Evolutionary conservation across 2,888 invertebrate species (phyloP).

Genomic region (Baccha elongata): DNA sequence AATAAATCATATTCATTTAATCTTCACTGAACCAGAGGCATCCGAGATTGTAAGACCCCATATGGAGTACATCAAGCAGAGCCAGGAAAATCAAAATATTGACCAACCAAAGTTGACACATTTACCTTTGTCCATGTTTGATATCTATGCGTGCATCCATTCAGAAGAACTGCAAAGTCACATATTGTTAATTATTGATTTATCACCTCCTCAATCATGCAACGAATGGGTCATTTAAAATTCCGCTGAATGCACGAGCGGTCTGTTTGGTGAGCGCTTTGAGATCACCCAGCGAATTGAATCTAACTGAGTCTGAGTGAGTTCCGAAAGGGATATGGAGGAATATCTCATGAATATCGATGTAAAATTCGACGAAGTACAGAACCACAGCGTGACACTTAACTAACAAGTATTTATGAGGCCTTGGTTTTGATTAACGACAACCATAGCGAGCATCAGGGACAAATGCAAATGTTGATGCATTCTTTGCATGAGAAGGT

Average conservation of each 20-base stretch:
- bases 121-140: slow-evolving; percentile 35
- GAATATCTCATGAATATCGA: slow-evolving; percentile 52
- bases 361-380: slow-evolving; percentile 45
- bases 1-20: slow-evolving; percentile 47
- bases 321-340: slow-evolving; percentile 48
- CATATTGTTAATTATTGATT: slow-evolving; percentile 73
- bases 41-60: slow-evolving; percentile 13
- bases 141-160: slow-evolving; percentile 37
- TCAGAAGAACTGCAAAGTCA: slow-evolving; percentile 43
- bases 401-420: slow-evolving; percentile 73
- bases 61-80: slow-evolving; percentile 34
- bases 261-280: slow-evolving; percentile 18
- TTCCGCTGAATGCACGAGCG: slow-evolving; percentile 45
- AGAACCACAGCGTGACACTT: slow-evolving; percentile 65
- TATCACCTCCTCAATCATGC: slow-evolving; percentile 73
- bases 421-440: slow-evolving; percentile 70
- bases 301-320: slow-evolving; percentile 9
- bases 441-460: slow-evolving; percentile 50
- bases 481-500: slow-evolving; percentile 65
- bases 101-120: slow-evolving; percentile 63
- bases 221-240: slow-evolving; percentile 63
- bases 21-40: background rate
- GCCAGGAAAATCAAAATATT: slow-evolving; percentile 62
- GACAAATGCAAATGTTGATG: slow-evolving; percentile 71
- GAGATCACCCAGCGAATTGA: slow-evolving; percentile 1